Evolutionary conservation across 2,888 invertebrate genomes (phyloP), one percentile per base, ranked within the genome.

Genomic region (Chorisops tibialis): DNA sequence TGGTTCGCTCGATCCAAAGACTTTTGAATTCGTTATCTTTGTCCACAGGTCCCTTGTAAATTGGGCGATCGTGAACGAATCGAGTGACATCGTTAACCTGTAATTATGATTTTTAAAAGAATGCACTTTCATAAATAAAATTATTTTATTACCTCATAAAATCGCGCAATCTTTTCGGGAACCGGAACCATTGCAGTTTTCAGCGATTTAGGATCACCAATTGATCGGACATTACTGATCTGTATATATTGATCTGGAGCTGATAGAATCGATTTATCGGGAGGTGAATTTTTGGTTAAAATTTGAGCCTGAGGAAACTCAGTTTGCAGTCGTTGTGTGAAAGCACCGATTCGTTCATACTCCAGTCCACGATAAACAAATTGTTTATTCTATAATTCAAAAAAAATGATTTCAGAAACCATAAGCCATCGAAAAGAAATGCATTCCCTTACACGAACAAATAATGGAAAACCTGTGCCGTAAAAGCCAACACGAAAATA

Each of bases 1-100:
- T 89, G 6, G 93, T 96, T 52, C 96, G 83, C 78, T 97, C 96
- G 69, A 96, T 89, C 96, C 96, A 96, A 66, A 97, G 81, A 59
- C 91, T 93, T 86, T 96, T 96, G 73, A 95, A 95, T 79, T 97
- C 96, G 75, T 96, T 96, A 67, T 94, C 93, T 74, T 92, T 91
- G 73, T 96, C 95, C 5, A 93, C 88, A 49, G 89, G 87, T 12
- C 93, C 95, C 73, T 93, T 91, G 72, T 93, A 93, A 39, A 93
- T 82, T 37, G 94, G 93, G 7, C 96, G 82, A 74, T 96, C 96
- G 72, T 91, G 93, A 41, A 92, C 88, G 77, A 97, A 97, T 48
- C 88, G 87, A 66, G 87, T 87, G 1, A 97, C 94, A 66, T 78
- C 78, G 60, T 78, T 78, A 2, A 78, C 72, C 69, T 72, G 30